Percentiles rank a stretch among this genome's conserved stretches.
phyloP scores from a whole-genome alignment of 2,797 vertebrate genomes.

The Dendrocincla tyrannina region DNA sequence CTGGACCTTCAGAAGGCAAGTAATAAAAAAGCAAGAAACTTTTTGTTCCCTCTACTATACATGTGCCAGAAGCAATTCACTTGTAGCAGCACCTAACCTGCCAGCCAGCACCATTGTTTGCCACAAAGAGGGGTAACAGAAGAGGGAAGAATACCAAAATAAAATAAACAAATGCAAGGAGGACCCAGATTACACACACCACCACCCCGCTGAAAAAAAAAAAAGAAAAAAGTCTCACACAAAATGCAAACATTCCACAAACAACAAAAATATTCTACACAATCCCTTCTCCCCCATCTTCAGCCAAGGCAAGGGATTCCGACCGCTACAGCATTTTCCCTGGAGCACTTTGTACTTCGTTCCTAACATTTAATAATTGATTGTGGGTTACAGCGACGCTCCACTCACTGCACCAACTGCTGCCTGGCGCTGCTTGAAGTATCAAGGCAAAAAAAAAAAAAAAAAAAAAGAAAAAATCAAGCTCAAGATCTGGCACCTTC shows the following conservation, averaged over 20 bases:
- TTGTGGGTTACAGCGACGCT: constrained; percentile 1
- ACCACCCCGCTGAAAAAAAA: not conserved
- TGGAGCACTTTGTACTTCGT: constrained; percentile 30
- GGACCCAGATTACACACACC: not conserved
- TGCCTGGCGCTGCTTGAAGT: not conserved
- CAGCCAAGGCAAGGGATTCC: not conserved
- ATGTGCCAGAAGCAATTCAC: not conserved
- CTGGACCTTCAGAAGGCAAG: not conserved
- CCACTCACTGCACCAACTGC: not conserved
- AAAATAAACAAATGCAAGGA: not conserved
- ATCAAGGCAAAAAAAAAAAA: not conserved
- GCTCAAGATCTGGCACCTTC: not conserved
- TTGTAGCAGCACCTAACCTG: not conserved
- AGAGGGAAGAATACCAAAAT: not conserved
- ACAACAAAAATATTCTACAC: not conserved
- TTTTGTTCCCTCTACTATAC: not conserved
- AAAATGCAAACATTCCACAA: not conserved
- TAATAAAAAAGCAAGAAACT: not conserved
- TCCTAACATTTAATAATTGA: constrained; percentile 57
- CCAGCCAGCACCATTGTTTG: not conserved
- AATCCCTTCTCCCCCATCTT: not conserved
- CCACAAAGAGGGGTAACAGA: not conserved
- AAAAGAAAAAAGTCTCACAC: not conserved
- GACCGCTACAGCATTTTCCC: not conserved
- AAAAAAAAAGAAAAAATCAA: no score